These are phyloP conservation scores for Listrodromus nycthemerus DNA, from an alignment of 2,888 invertebrate species.

Conservation along the genomic window DNA sequence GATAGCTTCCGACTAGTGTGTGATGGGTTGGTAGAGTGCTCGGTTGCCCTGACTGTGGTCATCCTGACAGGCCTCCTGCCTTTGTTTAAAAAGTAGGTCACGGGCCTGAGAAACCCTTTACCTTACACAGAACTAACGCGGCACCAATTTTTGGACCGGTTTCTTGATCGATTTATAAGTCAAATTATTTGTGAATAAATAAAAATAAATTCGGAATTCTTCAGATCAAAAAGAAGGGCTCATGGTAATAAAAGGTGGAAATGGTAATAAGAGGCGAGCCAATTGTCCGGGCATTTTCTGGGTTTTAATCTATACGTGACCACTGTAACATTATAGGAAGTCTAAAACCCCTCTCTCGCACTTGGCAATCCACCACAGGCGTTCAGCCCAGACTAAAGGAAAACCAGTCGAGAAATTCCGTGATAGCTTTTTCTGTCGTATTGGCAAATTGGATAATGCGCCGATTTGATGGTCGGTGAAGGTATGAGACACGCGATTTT, in stretches of 20 bases:
- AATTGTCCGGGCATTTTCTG: too few relatives aligned
- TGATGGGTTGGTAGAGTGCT: not conserved
- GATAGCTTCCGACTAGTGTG: not conserved
- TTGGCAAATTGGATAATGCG: not conserved
- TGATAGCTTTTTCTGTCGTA: not conserved
- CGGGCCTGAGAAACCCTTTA: not conserved
- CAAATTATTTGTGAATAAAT: too few relatives aligned
- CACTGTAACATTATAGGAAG: too few relatives aligned
- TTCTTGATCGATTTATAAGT: too few relatives aligned
- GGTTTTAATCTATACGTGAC: too few relatives aligned
- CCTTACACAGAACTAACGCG: not conserved
- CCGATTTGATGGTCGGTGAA: not conserved
- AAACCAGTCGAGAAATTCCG: not conserved
- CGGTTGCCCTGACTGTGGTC: not conserved
- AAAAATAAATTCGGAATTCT: too few relatives aligned
- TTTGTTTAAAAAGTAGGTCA: slow-evolving; percentile 29
- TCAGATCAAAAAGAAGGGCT: too few relatives aligned
- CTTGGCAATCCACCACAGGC: too few relatives aligned
- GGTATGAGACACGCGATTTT: not conserved
- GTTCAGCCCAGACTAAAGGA: too few relatives aligned
- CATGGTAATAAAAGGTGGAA: too few relatives aligned
- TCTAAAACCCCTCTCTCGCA: too few relatives aligned
- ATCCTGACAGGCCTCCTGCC: not conserved
- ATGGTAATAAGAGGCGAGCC: too few relatives aligned
- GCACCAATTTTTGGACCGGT: not conserved